These are phyloP conservation scores for Sminthurides aquaticus DNA, from an alignment of 2,888 invertebrate genomes.

Conservation along the genomic window DNA sequence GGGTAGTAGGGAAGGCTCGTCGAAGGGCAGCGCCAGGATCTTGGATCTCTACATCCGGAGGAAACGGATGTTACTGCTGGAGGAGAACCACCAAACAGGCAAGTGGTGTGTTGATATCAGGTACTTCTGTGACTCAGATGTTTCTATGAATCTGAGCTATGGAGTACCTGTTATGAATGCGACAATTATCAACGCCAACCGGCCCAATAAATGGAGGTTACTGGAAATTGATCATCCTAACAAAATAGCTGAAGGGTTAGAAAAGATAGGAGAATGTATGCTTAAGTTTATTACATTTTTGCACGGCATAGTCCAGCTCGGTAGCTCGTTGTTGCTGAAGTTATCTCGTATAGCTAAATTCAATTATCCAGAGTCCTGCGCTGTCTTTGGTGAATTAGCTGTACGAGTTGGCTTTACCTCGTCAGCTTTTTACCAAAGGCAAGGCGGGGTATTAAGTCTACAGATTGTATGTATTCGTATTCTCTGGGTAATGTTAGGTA, in stretches of 20 bases:
- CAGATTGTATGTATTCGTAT: no score
- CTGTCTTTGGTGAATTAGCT: slow-evolving; percentile 34
- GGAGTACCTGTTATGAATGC: slow-evolving; percentile 31
- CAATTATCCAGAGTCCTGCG: slow-evolving; percentile 6
- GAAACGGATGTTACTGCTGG: background rate
- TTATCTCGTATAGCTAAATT: background rate
- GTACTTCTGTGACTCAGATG: slow-evolving; percentile 44
- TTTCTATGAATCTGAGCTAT: slow-evolving; percentile 34
- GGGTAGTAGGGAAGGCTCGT: no score
- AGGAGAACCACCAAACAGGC: no score
- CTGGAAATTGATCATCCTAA: no score
- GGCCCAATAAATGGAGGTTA: no score
- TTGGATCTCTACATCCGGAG: background rate
- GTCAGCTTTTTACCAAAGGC: slow-evolving; percentile 26
- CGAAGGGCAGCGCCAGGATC: background rate
- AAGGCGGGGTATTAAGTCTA: slow-evolving; percentile 11
- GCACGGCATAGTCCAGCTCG: slow-evolving; percentile 13
- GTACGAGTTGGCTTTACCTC: slow-evolving; percentile 28
- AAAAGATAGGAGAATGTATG: no score
- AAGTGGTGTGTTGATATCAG: slow-evolving; percentile 35
- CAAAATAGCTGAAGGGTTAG: no score
- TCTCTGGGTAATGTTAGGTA: no score
- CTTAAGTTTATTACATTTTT: no score
- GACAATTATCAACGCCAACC: background rate
- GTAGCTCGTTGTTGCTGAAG: slow-evolving; percentile 8